Evolutionary conservation across 2,113 vertebrate species (phyloP), one percentile per base, ranked within the genome.

Genomic region (Cinclus cinclus): DNA sequence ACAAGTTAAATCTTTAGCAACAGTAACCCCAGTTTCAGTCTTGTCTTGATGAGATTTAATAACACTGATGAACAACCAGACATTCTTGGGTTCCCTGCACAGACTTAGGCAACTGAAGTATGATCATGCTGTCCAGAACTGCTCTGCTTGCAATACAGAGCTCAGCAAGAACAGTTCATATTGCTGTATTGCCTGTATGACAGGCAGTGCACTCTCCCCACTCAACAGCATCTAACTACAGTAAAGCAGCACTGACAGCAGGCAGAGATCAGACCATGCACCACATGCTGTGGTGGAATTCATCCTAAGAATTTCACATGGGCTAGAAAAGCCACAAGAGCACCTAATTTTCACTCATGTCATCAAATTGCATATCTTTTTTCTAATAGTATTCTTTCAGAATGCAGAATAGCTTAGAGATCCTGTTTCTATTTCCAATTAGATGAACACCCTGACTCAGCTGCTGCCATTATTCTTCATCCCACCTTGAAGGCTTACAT

Each of bases 341-440:
- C 28, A 84, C 24, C 47, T 82, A 67, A 27, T 30, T 91, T 77
- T 70, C 10, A 0, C 35, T 82, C 16, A 65, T 1, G 2, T 47
- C 10, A 52, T 11, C 13, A 89, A 73, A 63, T 39, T 14, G 12
- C 0, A 0, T 23, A 41, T 23, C 4, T 44, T 7, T 8, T 74
- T 75, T n/a, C 47, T 49, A 82, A 37, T 2, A 73, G 17, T 13
- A n/a, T 28, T 41, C 22, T 86, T 58, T 83, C 35, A 68, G 44
- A 77, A 77, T 30, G 22, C 35, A 55, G 25, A 90, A 46, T 2
- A 52, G 7, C 18, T 76, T 39, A 52, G 53, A 76, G 30, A 79
- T 50, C 6, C 19, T 35, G 6, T 31, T 90, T 65, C 27, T 33
- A 3, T 39, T 89, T 76, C 27, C 37, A 89, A 11, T 46, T 27